Conservation (phyloP, 2,797 vertebrate genomes). For the Decapterus maruadsi region DNA sequence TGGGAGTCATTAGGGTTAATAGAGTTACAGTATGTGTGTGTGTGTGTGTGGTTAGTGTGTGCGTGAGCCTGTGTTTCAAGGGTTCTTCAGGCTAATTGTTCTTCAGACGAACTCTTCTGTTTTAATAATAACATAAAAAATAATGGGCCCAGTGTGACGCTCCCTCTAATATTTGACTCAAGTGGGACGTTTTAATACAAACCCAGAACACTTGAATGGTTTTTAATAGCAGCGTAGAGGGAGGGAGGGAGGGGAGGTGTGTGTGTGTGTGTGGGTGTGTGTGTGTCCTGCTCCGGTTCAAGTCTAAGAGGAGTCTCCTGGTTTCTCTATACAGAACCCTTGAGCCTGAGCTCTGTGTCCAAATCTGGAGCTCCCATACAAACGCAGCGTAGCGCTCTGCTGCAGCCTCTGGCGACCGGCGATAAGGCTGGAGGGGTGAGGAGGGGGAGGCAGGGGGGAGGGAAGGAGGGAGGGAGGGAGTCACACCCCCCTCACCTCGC, state of each 20-base stretch:
- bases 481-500: no score
- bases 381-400: constrained; percentile 63
- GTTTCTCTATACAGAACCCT: constrained; percentile 12
- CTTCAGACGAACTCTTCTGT: constrained; percentile 8
- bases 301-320: constrained; percentile 28
- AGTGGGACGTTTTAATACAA: background rate
- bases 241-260: no score
- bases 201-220: background rate
- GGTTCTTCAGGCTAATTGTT: constrained; percentile 6
- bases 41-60: background rate
- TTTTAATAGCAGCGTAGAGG: constrained; percentile 24
- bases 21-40: constrained; percentile 30
- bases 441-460: no score
- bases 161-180: background rate
- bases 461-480: no score
- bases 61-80: background rate
- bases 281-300: constrained; percentile 18
- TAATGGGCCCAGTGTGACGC: background rate
- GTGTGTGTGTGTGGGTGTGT: background rate
- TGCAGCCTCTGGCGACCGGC: constrained; percentile 70
- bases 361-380: constrained; percentile 61
- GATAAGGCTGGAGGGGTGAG: constrained; percentile 71
- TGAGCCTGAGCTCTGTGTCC: constrained; percentile 69
- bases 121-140: constrained; percentile 18
- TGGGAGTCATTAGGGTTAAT: constrained; percentile 40